phyloP scores from a whole-genome alignment of 2,888 invertebrate genomes.

The Nomada lathburiana region DNA sequence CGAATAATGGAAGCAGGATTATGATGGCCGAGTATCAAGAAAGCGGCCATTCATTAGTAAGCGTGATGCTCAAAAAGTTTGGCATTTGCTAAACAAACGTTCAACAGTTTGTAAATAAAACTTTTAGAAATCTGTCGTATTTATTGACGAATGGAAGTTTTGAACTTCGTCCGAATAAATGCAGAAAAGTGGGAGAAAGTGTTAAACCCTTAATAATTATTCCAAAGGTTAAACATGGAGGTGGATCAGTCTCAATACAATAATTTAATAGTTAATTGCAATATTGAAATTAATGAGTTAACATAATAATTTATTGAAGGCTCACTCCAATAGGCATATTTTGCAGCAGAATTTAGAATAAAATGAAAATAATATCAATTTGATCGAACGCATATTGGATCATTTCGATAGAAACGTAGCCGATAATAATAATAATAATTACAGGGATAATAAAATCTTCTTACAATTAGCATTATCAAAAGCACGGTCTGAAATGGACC shows the following conservation, averaged over 20 bases:
- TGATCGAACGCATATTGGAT: constrained; percentile 6
- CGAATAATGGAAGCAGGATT: too few species aligned
- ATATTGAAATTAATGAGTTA: too few species aligned
- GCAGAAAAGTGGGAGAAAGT: constrained; percentile 11
- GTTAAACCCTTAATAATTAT: constrained; percentile 6
- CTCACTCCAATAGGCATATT: background rate
- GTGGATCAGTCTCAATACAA: background rate
- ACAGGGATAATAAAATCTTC: background rate
- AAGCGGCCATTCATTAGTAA: too few species aligned
- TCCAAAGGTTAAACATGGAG: constrained; percentile 13
- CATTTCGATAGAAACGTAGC: background rate
- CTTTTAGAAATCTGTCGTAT: too few species aligned
- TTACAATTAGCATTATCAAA: constrained; percentile 6
- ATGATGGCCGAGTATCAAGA: too few species aligned
- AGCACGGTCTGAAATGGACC: background rate
- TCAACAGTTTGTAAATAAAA: too few species aligned
- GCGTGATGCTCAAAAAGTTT: too few species aligned
- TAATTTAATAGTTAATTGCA: too few species aligned
- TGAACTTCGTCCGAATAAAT: constrained; percentile 15
- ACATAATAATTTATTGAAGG: background rate
- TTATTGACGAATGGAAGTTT: constrained; percentile 1
- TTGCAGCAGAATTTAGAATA: background rate
- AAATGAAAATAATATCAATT: background rate
- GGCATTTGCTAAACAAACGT: too few species aligned
- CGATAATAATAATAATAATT: too few species aligned